Evolutionary conservation across 2,797 vertebrate genomes (phyloP), one percentile per base, ranked within the genome.

Genomic region (Pyrocephalus nanus): DNA sequence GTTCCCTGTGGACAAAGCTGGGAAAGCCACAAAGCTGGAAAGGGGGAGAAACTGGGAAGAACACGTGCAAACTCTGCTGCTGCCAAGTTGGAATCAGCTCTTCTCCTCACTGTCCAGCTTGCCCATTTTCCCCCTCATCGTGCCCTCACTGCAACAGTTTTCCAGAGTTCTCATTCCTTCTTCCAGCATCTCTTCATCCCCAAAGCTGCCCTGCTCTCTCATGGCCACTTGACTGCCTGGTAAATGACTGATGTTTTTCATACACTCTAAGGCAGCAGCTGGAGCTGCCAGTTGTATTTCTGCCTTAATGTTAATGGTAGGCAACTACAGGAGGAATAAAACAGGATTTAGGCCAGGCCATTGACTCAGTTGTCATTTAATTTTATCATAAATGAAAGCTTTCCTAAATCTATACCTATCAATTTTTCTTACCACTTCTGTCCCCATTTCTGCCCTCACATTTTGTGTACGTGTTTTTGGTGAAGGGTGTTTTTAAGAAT

Each of bases 1-100:
- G 19, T 11, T 51, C 66, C 26, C 61, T 8, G 30, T 3, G 70
- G 53, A 15, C 21, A 42, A 23, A 47, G 38, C 42, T 7, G 5
- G 60, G 18, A 22, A 47, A 36, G n/a, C 5, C 3, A 3, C 25
- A 7, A 4, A 27, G 62, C 6, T 3, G 3, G 1, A 6, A 42
- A 57, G 9, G 15, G 19, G 12, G 17, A 22, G 21, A 32, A 10
- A 2, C 2, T 2, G 32, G 1, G 42, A 27, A n/a, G 38, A 27
- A 4, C 2, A 13, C 0, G 2, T 13, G 26, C 14, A 54, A 54
- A 8, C 38, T 13, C 69, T 17, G 21, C 61, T 70, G 55, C 69
- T 89, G 47, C 34, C 50, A 38, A 4, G 8, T 25, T 32, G 27
- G 10, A 29, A 17, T 4, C 18, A 22, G 3, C 15, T 10, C 30